phyloP scores from a whole-genome alignment of 2,888 invertebrate genomes.

The Drosophila pegasa region DNA sequence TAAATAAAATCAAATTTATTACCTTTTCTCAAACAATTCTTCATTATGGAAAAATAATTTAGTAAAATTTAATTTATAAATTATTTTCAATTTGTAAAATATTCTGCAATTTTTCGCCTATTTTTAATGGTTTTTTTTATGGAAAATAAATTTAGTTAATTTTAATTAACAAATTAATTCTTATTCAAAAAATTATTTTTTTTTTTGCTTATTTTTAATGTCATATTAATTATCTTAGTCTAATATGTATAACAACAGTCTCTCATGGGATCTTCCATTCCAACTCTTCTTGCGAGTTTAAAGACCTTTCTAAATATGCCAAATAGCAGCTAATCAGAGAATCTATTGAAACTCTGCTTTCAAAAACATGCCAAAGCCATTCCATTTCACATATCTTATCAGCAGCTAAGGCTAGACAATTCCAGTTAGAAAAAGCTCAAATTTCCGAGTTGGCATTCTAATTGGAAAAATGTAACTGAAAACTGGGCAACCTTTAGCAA shows the following conservation, averaged over 20 bases:
- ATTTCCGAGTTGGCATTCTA: not conserved
- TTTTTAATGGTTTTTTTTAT: too few relatives aligned
- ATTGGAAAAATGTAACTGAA: conserved; percentile 1
- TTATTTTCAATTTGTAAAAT: too few relatives aligned
- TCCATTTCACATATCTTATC: conserved; percentile 8
- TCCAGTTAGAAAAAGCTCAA: not conserved
- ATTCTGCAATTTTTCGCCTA: too few relatives aligned
- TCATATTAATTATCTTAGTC: too few relatives aligned
- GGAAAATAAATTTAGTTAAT: too few relatives aligned
- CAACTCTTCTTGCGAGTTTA: not conserved
- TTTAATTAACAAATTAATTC: too few relatives aligned
- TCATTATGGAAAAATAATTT: too few relatives aligned
- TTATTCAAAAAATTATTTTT: too few relatives aligned
- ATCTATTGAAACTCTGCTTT: conserved; percentile 5
- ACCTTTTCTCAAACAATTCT: too few relatives aligned
- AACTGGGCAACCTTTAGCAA: conserved; percentile 25
- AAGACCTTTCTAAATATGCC: conserved; percentile 7
- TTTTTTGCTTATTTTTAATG: too few relatives aligned
- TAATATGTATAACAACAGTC: not conserved
- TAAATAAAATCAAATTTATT: too few relatives aligned
- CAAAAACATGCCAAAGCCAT: not conserved
- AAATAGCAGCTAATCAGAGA: conserved; percentile 7
- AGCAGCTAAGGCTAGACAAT: conserved; percentile 2
- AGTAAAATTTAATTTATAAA: too few relatives aligned
- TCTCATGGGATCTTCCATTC: not conserved